phyloP scores from a whole-genome alignment of 2,888 invertebrate genomes.

The Orchesella flavescens region DNA sequence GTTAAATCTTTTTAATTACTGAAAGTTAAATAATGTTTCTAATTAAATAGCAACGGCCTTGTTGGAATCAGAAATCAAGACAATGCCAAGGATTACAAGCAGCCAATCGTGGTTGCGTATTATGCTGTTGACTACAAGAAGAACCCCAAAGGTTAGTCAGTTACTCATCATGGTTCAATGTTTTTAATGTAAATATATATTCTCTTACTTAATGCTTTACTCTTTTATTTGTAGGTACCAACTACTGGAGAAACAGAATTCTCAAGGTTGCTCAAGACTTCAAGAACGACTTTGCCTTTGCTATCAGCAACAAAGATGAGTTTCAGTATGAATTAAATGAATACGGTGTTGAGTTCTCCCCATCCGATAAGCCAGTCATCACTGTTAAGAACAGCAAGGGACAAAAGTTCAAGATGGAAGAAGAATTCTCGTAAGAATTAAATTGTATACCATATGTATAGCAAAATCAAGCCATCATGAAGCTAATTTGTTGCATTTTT shows the following conservation, averaged over 20 bases:
- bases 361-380: conserved; percentile 91
- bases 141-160: conserved; percentile 86
- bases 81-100: conserved; percentile 87
- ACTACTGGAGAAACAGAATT: conserved; percentile 98
- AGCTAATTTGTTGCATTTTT: too few species aligned
- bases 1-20: not conserved
- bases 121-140: conserved; percentile 96
- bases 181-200: too few species aligned
- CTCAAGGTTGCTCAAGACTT: conserved; percentile 89
- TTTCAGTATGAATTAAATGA: conserved; percentile 96
- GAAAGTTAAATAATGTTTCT: not conserved
- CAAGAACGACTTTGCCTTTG: conserved; percentile 84
- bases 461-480: too few species aligned
- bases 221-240: conserved; percentile 80
- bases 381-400: conserved; percentile 87
- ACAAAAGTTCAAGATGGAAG: conserved; percentile 91
- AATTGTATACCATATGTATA: not conserved
- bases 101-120: conserved; percentile 92
- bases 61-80: conserved; percentile 92
- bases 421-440: conserved; percentile 80
- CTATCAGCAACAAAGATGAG: conserved; percentile 92
- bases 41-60: conserved; percentile 85
- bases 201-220: too few species aligned
- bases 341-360: conserved; percentile 90
- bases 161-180: not conserved